These are phyloP conservation scores for Agrilus cyanescens DNA, from an alignment of 2,888 invertebrate species.

Conservation along the genomic window DNA sequence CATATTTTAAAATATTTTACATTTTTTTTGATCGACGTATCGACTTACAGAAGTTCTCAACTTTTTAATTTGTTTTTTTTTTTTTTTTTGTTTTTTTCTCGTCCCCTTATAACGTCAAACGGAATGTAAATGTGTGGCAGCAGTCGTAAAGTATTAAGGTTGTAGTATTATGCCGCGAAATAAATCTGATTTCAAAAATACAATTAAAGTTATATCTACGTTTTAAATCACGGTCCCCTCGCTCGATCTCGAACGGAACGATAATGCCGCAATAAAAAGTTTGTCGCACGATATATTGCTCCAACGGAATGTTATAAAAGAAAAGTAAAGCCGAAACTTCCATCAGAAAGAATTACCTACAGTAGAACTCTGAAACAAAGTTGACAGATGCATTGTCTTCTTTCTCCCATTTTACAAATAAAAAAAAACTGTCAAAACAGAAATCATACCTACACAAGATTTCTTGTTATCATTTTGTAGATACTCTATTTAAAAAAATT, in stretches of 20 bases:
- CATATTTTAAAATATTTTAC: too few species aligned
- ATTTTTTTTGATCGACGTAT: too few species aligned
- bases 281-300: constrained; percentile 13
- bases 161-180: constrained; percentile 28
- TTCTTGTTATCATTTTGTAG: neutral
- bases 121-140: constrained; percentile 31
- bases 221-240: constrained; percentile 8
- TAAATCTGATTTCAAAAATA: constrained; percentile 29
- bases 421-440: too few species aligned
- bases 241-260: constrained; percentile 5
- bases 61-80: too few species aligned
- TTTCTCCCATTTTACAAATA: too few species aligned
- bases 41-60: too few species aligned
- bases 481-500: too few species aligned
- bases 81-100: too few species aligned
- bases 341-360: constrained; percentile 15
- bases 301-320: constrained; percentile 16
- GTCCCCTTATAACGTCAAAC: constrained; percentile 2
- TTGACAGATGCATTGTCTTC: too few species aligned
- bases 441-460: too few species aligned
- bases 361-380: too few species aligned
- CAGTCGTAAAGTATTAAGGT: constrained; percentile 34
- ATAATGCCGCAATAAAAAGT: constrained; percentile 14
- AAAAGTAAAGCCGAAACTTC: constrained; percentile 18
- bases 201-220: constrained; percentile 28